phyloP scores from a whole-genome alignment of 2,113 vertebrate genomes.

The Micronycteris hirsuta region DNA sequence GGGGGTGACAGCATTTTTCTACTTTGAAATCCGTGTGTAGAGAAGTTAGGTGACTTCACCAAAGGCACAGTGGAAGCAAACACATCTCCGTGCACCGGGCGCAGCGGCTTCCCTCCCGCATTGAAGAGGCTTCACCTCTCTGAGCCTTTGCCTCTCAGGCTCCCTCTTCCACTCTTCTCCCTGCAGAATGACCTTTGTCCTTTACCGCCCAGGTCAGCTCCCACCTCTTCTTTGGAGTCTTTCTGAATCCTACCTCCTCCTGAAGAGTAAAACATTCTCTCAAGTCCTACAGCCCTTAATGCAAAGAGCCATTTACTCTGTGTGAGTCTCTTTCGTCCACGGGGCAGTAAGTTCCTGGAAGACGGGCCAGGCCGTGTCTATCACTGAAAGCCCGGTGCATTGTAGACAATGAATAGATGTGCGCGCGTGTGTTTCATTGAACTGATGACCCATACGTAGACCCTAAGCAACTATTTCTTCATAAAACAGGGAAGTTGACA shows the following conservation, averaged over 20 bases:
- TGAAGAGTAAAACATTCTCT: background rate
- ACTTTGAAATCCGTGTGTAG: background rate
- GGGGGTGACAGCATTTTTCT: background rate
- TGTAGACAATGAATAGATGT: background rate
- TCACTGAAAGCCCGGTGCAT: background rate
- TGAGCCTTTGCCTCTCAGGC: background rate
- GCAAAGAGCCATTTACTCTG: background rate
- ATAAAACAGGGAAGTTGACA: background rate
- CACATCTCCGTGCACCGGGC: rapidly evolving
- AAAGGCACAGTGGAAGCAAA: background rate
- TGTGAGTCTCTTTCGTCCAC: background rate
- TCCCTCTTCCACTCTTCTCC: background rate
- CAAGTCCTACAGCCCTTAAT: background rate
- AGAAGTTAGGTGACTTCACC: background rate
- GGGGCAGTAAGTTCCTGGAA: background rate
- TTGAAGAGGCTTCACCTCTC: background rate
- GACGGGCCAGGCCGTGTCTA: background rate
- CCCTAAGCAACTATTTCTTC: background rate
- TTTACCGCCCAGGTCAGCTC: background rate
- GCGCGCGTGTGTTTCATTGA: background rate
- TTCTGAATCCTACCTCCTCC: background rate
- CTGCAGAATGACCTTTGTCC: background rate
- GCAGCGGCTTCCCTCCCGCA: background rate
- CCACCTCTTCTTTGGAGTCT: background rate
- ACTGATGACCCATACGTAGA: background rate